Base-by-base conservation (phyloP, 1,140 invertebrate species). In the Coelopa frigida region DNA sequence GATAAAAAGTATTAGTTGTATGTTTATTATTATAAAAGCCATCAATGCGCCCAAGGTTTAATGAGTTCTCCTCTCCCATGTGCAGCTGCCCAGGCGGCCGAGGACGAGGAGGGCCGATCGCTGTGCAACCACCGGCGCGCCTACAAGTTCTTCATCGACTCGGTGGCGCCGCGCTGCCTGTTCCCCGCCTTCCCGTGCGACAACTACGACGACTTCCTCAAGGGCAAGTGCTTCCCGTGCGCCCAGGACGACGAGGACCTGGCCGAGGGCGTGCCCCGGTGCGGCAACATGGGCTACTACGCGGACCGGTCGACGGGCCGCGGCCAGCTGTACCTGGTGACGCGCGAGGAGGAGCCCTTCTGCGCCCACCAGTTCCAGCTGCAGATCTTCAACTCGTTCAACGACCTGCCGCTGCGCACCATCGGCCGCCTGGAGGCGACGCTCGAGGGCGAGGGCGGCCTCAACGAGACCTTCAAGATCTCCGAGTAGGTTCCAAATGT, bases 211-310 rank as follows among this genome's bases (percentile, higher is more conserved):
- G 82, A 85, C 49, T 88, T 92, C 53, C 63, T 72, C 5, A 66
- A 78, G 70, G 77, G 77, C 6, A 66, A 72, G 0, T 78, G 77
- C 53, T 79, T 79, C 46, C 76, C 76, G 3, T 79, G 77, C 49
- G 71, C 61, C 15, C 60, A 65, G 50, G 59, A 63, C n/a, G 63
- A 65, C 22, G 58, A 62, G 51, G 57, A 65, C 17, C 35, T 64
- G 22, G 57, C 53, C 21, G 61, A 73, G n/a, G 63, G 75, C 4
- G 70, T 73, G 12, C 65, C 74, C 5, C 70, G 76, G 3, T 95
- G 92, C 64, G 87, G 87, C 11, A 85, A 88, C 59, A 95, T 97
- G 92, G 93, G 93, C 1, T 95, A 91, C 71, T 92, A 93, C 66
- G 89, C 92, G 3, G 85, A 94, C 66, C 71, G 80, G 6, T 85